A percentile compares a stretch with the other conserved stretches of the same genome.
These are phyloP conservation scores for Dermolepida albohirtum DNA, from an alignment of 2,888 invertebrate genomes.

Conservation along the genomic window DNA sequence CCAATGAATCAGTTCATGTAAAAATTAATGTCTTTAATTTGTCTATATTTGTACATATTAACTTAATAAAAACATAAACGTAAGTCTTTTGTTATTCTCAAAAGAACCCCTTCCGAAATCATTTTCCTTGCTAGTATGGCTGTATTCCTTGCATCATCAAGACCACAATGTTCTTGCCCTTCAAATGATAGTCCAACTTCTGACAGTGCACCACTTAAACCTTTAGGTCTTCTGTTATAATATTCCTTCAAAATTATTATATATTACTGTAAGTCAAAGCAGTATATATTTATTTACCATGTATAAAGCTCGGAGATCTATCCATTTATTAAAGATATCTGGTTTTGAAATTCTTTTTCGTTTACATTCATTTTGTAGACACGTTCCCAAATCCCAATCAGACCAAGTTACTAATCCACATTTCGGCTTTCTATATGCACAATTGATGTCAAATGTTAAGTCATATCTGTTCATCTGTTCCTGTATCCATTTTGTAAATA, in stretches of 20 bases:
- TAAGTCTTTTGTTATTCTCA: constrained; percentile 51
- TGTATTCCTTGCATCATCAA: constrained; percentile 73
- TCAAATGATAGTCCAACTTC: constrained; percentile 71
- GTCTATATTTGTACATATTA: constrained; percentile 23
- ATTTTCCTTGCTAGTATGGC: constrained; percentile 70
- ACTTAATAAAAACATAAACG: constrained; percentile 24
- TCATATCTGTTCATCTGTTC: constrained; percentile 66
- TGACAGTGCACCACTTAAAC: constrained; percentile 68
- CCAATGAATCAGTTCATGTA: constrained; percentile 83
- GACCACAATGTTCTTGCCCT: constrained; percentile 72
- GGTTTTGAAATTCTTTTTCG: constrained; percentile 70
- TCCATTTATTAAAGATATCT: constrained; percentile 70
- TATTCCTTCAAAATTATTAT: constrained; percentile 61
- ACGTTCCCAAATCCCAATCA: constrained; percentile 74
- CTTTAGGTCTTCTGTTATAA: constrained; percentile 69
- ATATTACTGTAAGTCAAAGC: not conserved
- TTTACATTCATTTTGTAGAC: constrained; percentile 70
- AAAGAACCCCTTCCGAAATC: constrained; percentile 69
- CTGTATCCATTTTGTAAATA: constrained; percentile 70
- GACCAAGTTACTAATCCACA: constrained; percentile 72
- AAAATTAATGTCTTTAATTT: constrained; percentile 7
- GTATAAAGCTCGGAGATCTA: constrained; percentile 70
- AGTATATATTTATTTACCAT: constrained; percentile 54
- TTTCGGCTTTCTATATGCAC: constrained; percentile 56
- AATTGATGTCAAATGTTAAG: constrained; percentile 56